Base-by-base conservation (phyloP, 2,888 invertebrate species). In the Luperina nickerlii region DNA sequence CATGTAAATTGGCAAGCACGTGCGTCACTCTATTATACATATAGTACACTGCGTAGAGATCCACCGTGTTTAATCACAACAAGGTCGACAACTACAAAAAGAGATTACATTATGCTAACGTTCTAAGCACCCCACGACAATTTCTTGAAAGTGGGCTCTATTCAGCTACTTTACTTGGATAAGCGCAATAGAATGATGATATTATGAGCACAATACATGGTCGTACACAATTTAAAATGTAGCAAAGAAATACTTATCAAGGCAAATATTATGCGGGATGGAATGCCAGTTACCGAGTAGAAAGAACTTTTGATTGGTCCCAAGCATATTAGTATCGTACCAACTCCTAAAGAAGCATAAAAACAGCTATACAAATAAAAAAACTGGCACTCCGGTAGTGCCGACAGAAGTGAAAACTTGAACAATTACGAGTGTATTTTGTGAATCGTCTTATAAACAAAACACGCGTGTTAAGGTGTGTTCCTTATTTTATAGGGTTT, bases 1-100 rank as follows among this genome's bases (percentile, higher is more conserved):
- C 91, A 91, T 92, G 92, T 89, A 92, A 93, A 94, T 93, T 91
- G 92, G 83, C 87, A 87, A 90, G 89, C 94, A 94, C 92, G 93
- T 93, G 93, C 93, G 91, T 92, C 86, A 89, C 81, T 81, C 72
- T 74, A 74, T n/a, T 60, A n/a, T 38, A 38, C 38, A 38, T 57
- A 57, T 82, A 86, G 83, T 45, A 48, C 83, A 82, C 48, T 80
- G 78, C 83, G 86, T 79, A 79, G 81, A 83, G 76, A 75, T 80
- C 77, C 76, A 79, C 84, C 85, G 76, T 90, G 90, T 91, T 90
- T 92, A 91, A 91, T 87, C 86, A 88, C 86, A 86, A 82, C 87
- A 90, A 91, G 92, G 90, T 91, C 92, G 90, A 88, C 88, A 83
- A 89, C 86, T 86, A 86, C 85, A 88, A 91, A 90, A 92, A 91